Percentiles rank a stretch among this genome's conserved stretches.
Conservation (phyloP, 2,113 vertebrate genomes). For the Puffinus mauretanicus region DNA sequence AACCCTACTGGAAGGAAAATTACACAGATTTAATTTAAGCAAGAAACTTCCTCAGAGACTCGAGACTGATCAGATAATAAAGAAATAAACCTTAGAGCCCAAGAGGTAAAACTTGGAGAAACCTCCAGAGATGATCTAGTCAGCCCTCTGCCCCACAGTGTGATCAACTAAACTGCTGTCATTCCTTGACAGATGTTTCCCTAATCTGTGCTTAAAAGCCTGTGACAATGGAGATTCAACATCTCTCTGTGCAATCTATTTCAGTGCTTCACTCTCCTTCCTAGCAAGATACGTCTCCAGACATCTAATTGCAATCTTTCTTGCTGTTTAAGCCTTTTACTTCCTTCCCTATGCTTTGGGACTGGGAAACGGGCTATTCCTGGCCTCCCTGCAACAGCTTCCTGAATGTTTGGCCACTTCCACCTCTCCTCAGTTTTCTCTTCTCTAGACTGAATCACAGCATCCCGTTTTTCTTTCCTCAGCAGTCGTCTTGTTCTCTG, state of each 20-base stretch:
- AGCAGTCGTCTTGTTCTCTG: neutral
- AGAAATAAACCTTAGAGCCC: constrained; percentile 2
- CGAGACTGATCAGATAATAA: neutral
- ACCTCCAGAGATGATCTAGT: neutral
- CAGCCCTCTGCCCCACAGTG: neutral
- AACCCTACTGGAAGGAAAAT: neutral
- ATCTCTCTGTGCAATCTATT: neutral
- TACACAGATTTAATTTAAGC: constrained; percentile 16
- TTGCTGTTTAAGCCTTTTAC: neutral
- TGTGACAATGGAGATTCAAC: neutral
- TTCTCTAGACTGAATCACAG: neutral
- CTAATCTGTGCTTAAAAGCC: neutral
- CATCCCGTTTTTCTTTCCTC: neutral
- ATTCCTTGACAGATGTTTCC: neutral
- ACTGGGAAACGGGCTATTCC: neutral
- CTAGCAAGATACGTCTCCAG: neutral
- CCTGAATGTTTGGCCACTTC: neutral
- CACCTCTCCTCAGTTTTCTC: neutral
- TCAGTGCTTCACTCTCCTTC: neutral
- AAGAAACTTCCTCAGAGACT: neutral
- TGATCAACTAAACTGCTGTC: neutral
- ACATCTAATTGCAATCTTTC: neutral
- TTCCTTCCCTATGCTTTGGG: neutral
- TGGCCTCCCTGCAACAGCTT: neutral
- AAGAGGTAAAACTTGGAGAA: neutral